A percentile compares a stretch with the other conserved stretches of the same genome.
Conservation (phyloP, 2,797 vertebrate genomes). For the Sparidentex hasta region DNA sequence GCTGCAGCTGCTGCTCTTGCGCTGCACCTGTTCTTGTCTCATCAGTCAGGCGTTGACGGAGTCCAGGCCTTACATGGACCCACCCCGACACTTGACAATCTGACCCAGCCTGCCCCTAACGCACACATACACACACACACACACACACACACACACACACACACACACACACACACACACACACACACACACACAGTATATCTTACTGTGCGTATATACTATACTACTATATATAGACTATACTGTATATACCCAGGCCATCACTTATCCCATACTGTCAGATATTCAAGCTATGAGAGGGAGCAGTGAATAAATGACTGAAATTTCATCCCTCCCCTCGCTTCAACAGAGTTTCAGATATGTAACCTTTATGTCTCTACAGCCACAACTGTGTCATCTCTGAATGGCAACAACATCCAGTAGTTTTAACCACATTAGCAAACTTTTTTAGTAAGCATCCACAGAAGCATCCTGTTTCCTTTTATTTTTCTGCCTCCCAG, state of each 20-base stretch:
- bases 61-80: constrained; percentile 82
- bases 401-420: not conserved
- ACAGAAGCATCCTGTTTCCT: constrained; percentile 1
- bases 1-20: constrained; percentile 80
- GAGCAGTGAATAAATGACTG: not conserved
- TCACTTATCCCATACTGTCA: not conserved
- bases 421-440: constrained; percentile 3
- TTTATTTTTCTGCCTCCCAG: constrained; percentile 6
- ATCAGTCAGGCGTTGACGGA: constrained; percentile 83
- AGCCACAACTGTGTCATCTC: not conserved
- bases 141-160: constrained; percentile 3
- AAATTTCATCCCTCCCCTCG: not conserved
- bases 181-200: not conserved
- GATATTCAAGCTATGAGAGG: constrained; percentile 7
- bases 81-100: constrained; percentile 68
- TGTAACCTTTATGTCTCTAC: not conserved
- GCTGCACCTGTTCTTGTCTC: constrained; percentile 86
- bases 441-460: not conserved
- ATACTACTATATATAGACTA: not conserved
- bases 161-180: constrained; percentile 1
- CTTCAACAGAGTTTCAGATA: not conserved
- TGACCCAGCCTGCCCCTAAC: constrained; percentile 48
- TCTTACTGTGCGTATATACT: constrained; percentile 19
- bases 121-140: not conserved
- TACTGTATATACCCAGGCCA: not conserved